Conservation (phyloP, 2,888 invertebrate species). For the Salticus scenicus region DNA sequence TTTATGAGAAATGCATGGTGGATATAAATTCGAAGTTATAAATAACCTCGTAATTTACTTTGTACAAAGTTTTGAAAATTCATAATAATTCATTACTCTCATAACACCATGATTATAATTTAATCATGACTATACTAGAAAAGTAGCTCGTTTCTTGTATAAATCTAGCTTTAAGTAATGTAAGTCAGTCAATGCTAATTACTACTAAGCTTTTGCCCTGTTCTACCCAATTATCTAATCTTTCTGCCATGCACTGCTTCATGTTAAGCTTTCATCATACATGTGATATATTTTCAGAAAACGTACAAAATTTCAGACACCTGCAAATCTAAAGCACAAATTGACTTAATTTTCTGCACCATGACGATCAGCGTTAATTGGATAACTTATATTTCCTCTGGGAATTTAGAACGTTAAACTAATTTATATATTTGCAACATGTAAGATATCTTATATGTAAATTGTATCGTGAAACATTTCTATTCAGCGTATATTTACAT, state of each 20-base stretch:
- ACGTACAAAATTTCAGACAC: neutral
- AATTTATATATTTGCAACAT: neutral
- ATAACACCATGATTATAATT: too few relatives aligned
- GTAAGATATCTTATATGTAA: neutral
- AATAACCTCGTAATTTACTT: too few relatives aligned
- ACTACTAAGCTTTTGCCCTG: neutral
- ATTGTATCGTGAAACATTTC: too few relatives aligned
- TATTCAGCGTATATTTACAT: too few relatives aligned
- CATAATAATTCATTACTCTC: too few relatives aligned
- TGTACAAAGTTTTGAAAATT: too few relatives aligned
- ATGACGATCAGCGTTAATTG: neutral
- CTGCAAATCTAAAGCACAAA: neutral
- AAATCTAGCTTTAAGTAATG: neutral
- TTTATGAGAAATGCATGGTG: too few relatives aligned
- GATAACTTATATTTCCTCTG: neutral
- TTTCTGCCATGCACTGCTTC: neutral
- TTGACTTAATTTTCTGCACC: neutral
- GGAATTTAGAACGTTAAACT: conserved; percentile 7
- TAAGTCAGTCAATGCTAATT: neutral
- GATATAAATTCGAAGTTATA: too few relatives aligned
- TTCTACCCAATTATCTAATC: conserved; percentile 7
- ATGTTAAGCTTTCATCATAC: conserved; percentile 6
- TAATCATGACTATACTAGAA: too few relatives aligned
- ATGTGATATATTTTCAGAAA: neutral
- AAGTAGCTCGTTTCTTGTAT: too few relatives aligned